Percentiles rank a stretch among this genome's conserved stretches.
phyloP scores from a whole-genome alignment of 2,888 invertebrate genomes.

The Morinoia aosen region DNA sequence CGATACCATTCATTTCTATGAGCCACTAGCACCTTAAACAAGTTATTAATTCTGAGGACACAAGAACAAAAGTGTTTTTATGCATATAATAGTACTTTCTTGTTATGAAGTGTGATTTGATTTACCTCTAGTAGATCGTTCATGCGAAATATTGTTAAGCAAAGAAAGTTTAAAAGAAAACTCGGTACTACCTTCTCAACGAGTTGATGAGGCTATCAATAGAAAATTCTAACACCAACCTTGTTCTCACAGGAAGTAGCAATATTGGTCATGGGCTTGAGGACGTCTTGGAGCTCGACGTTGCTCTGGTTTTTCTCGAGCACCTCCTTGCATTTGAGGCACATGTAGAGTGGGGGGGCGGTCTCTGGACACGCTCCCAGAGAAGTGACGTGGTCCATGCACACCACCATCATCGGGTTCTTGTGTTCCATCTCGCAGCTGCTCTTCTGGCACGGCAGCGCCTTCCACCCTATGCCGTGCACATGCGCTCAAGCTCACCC shows the following conservation, averaged over 20 bases:
- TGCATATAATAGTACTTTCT: too few species aligned
- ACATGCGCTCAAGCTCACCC: slow-evolving; percentile 14
- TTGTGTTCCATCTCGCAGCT: slow-evolving; percentile 88
- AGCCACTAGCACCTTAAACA: too few species aligned
- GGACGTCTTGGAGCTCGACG: slow-evolving; percentile 76
- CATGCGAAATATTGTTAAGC: neutral
- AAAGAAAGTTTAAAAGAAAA: neutral
- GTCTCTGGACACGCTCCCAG: slow-evolving; percentile 80
- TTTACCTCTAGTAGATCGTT: neutral
- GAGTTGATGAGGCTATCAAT: neutral
- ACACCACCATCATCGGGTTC: slow-evolving; percentile 90
- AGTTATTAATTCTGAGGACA: too few species aligned
- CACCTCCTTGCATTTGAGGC: slow-evolving; percentile 89
- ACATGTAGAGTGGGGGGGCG: slow-evolving; percentile 94
- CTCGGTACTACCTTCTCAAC: neutral
- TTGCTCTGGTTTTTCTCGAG: slow-evolving; percentile 72
- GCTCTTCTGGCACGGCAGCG: slow-evolving; percentile 85
- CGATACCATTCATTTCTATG: too few species aligned
- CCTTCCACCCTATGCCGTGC: slow-evolving; percentile 73
- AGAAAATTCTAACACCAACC: slow-evolving; percentile 72
- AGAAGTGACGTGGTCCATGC: slow-evolving; percentile 90
- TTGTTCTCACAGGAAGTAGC: slow-evolving; percentile 97
- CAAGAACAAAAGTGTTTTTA: too few species aligned
- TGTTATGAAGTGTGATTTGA: too few species aligned
- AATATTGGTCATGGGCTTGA: slow-evolving; percentile 94